A percentile compares a stretch with the other conserved stretches of the same genome.
Conservation (phyloP, 1,140 invertebrate species). For the Drosophila bocki region DNA sequence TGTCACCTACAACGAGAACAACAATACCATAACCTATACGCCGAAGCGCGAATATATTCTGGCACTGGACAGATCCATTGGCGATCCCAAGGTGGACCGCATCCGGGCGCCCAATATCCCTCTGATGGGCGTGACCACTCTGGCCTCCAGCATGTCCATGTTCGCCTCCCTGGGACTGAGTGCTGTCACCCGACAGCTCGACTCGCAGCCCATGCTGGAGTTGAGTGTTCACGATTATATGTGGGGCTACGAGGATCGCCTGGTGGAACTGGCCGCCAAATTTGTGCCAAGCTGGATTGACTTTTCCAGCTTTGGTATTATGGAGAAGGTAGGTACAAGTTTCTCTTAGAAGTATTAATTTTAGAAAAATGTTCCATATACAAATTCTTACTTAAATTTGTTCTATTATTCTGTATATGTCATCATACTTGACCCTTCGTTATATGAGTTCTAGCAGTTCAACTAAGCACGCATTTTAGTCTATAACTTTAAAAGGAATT, state of each 20-base stretch:
- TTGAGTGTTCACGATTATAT: conserved; percentile 91
- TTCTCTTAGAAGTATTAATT: neutral
- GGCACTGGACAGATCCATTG: conserved; percentile 89
- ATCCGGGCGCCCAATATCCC: conserved; percentile 92
- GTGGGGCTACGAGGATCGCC: conserved; percentile 94
- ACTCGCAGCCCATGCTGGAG: conserved; percentile 89
- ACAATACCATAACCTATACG: conserved; percentile 91
- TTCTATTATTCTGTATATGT: neutral
- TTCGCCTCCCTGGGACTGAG: conserved; percentile 86
- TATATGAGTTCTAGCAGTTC: neutral
- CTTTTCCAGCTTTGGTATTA: conserved; percentile 91
- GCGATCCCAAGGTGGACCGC: conserved; percentile 87
- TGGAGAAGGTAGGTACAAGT: conserved; percentile 90
- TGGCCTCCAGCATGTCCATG: conserved; percentile 65
- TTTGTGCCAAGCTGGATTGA: conserved; percentile 90
- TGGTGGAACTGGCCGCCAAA: conserved; percentile 89
- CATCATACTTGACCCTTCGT: neutral
- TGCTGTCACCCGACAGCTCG: conserved; percentile 87
- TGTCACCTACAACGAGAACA: conserved; percentile 88
- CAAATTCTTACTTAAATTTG: neutral
- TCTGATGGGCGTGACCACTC: conserved; percentile 87
- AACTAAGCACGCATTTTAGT: neutral
- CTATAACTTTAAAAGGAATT: neutral
- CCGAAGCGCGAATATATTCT: conserved; percentile 89
- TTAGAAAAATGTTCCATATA: neutral